Percentiles rank a stretch among this genome's conserved stretches.
These are phyloP conservation scores for Odobenus rosmarus DNA, from an alignment of 2,113 vertebrate genomes.

Conservation along the genomic window DNA sequence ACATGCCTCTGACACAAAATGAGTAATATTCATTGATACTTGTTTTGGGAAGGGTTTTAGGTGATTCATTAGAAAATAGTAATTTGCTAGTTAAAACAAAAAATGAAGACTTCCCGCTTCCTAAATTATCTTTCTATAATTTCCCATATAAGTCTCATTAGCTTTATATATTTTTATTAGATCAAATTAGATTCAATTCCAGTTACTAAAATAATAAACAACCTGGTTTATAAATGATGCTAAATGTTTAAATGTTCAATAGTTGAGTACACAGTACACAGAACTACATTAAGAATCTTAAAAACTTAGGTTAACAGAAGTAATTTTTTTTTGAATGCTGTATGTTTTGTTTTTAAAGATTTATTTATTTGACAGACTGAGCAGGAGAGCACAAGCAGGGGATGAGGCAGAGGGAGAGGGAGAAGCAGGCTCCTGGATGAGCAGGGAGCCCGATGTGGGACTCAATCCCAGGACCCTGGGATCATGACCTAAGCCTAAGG, in stretches of 20 bases:
- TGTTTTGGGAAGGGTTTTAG: neutral
- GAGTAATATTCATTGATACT: neutral
- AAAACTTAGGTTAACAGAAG: neutral
- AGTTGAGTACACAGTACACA: neutral
- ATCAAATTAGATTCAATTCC: slow-evolving; percentile 13
- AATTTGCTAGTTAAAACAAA: slow-evolving; percentile 28
- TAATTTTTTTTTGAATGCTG: neutral
- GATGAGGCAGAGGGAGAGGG: no score
- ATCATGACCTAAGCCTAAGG: no score
- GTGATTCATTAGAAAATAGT: neutral
- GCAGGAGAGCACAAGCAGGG: no score
- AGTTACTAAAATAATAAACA: slow-evolving; percentile 31
- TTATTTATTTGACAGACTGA: no score
- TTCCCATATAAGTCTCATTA: neutral
- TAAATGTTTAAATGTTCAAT: slow-evolving; percentile 19
- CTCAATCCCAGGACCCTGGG: no score
- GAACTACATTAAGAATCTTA: slow-evolving; percentile 8
- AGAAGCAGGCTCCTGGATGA: no score
- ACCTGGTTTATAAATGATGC: neutral
- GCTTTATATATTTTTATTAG: neutral
- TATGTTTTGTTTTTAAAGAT: neutral
- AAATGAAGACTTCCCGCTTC: neutral
- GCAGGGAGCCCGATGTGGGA: no score
- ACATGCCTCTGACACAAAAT: neutral
- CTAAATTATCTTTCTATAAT: slow-evolving; percentile 1